Conservation (phyloP, 2,113 vertebrate species). For the Nymphicus hollandicus region DNA sequence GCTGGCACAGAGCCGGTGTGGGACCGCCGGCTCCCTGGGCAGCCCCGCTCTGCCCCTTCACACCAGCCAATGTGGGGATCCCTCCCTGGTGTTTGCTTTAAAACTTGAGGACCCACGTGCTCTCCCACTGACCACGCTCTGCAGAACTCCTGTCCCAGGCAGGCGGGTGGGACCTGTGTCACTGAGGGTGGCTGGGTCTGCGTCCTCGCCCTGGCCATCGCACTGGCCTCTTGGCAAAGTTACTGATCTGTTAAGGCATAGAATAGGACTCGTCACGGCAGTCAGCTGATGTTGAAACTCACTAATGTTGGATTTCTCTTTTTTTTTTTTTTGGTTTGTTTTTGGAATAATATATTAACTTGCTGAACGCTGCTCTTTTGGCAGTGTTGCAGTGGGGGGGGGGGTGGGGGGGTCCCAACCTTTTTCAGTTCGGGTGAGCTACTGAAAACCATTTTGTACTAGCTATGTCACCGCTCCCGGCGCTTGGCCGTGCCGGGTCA, state of each 20-base stretch:
- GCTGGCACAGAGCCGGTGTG: not conserved
- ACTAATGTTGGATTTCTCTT: slow-evolving; percentile 51
- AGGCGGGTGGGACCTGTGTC: not conserved
- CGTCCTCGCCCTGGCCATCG: not conserved
- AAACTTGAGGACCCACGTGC: not conserved
- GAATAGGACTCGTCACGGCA: not conserved
- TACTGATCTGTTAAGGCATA: not conserved
- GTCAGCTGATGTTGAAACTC: slow-evolving; percentile 52
- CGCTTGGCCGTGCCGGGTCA: not conserved
- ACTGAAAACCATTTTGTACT: slow-evolving; percentile 63
- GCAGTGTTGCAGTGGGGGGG: not conserved
- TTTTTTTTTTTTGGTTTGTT: not conserved
- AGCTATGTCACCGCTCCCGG: slow-evolving; percentile 51
- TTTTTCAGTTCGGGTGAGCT: slow-evolving; percentile 55
- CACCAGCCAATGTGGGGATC: not conserved
- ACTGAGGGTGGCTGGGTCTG: not conserved
- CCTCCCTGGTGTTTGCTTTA: not conserved
- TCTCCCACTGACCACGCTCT: not conserved
- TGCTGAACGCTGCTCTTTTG: slow-evolving; percentile 36
- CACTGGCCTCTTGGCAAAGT: not conserved
- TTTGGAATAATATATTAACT: slow-evolving; percentile 30
- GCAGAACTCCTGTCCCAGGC: not conserved
- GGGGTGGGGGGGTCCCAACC: not conserved
- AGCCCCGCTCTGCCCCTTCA: not conserved
- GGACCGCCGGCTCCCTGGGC: not conserved